A percentile compares a stretch with the other conserved stretches of the same genome.
Evolutionary conservation across 2,888 invertebrate genomes (phyloP).

Genomic region (Spicauda simplicius): DNA sequence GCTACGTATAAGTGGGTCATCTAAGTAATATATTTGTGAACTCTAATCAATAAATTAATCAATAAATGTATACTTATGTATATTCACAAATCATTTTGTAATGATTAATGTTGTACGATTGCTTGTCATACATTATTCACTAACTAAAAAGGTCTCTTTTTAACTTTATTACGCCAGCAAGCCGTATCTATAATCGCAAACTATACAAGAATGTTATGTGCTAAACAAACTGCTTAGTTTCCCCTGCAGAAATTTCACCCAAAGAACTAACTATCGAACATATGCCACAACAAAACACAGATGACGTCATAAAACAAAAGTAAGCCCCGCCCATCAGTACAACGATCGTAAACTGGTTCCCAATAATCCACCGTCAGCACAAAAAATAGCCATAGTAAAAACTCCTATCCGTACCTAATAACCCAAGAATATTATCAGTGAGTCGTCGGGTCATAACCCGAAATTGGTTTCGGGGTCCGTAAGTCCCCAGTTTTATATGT

Average conservation of each 20-base stretch:
- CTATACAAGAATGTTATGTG: too few species aligned
- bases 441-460: constrained; percentile 85
- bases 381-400: constrained; percentile 85
- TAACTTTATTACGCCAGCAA: too few species aligned
- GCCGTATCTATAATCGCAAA: too few species aligned
- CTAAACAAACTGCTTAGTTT: neutral
- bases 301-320: constrained; percentile 76
- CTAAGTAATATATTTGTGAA: too few species aligned
- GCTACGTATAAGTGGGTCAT: too few species aligned
- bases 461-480: constrained; percentile 86
- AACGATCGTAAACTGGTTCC: constrained; percentile 74
- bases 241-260: neutral
- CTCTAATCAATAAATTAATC: too few species aligned
- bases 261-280: constrained; percentile 43
- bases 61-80: too few species aligned
- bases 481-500: constrained; percentile 85
- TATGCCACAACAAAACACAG: constrained; percentile 32
- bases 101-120: too few species aligned
- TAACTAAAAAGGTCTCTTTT: too few species aligned
- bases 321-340: constrained; percentile 61
- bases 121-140: too few species aligned
- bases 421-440: constrained; percentile 85
- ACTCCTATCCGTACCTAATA: constrained; percentile 85
- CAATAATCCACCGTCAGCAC: constrained; percentile 81
- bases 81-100: too few species aligned